Conservation (phyloP, 2,113 vertebrate genomes). For the Laticauda colubrina region DNA sequence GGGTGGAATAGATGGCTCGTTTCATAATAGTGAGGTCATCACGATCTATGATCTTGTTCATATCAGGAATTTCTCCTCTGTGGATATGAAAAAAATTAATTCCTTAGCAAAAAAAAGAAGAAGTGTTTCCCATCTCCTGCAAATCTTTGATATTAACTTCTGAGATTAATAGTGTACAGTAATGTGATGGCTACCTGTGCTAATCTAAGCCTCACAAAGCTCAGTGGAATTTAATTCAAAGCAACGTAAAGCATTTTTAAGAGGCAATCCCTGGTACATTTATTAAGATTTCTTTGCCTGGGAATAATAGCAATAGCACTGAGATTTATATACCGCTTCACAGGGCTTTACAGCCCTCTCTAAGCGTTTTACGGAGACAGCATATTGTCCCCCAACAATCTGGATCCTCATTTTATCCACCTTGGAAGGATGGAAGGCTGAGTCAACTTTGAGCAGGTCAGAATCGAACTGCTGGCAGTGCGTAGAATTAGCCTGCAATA, state of each 20-base stretch:
- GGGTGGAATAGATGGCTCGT: conserved; percentile 94
- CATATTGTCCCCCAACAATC: too few relatives aligned
- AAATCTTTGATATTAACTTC: neutral
- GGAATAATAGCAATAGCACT: neutral
- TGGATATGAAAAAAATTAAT: conserved; percentile 42
- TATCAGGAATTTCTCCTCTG: conserved; percentile 92
- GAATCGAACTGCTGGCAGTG: too few relatives aligned
- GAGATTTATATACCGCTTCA: too few relatives aligned
- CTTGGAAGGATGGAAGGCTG: too few relatives aligned
- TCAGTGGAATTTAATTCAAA: neutral
- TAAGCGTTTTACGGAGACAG: too few relatives aligned
- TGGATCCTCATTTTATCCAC: too few relatives aligned
- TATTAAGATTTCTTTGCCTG: neutral
- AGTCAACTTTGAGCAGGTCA: too few relatives aligned
- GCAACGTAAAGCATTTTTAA: neutral
- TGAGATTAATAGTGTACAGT: neutral
- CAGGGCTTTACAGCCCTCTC: too few relatives aligned
- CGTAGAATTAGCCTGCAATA: too few relatives aligned
- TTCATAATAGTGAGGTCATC: conserved; percentile 97
- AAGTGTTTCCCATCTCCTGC: neutral
- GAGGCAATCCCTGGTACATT: neutral
- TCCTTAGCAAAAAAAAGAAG: conserved; percentile 16
- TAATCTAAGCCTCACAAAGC: neutral
- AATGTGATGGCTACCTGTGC: too few relatives aligned
- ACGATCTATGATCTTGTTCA: conserved; percentile 89